Evolutionary conservation across 2,113 vertebrate species (phyloP), one percentile per base, ranked within the genome.

Genomic region (Lynx canadensis): DNA sequence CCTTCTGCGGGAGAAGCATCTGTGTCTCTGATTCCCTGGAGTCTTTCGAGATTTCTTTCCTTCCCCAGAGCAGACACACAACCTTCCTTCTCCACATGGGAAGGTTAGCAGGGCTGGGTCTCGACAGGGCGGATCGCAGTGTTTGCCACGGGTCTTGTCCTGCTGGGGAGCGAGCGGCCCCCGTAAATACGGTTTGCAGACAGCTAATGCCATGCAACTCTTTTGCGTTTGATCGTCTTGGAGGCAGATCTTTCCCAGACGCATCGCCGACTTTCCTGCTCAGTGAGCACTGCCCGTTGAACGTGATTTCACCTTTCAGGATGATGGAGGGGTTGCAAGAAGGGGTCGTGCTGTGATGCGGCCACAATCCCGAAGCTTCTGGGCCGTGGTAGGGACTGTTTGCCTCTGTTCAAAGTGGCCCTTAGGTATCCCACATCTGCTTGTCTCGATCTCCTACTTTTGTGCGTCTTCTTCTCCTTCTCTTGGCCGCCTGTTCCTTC

Each of bases 281-380:
- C 55, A 3, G 31, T 21, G 29, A 82, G 31, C 57, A 25, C 4
- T 7, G 41, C 65, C 5, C 50, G 4, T 1, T 29, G 79, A 74
- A 29, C 1, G 14, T 1, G 23, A 18, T 73, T 50, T 79, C 5
- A 41, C 73, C 57, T 57, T 45, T 60, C 19, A 4, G 83, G 87
- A 16, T 52, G 66, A 31, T 29, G 2, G 25, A 1, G 38, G 16
- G 31, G 0, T 4, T 2, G 38, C 8, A 11, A 11, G 60, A 21
- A 57, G 5, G 38, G 38, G 6, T n/a, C 2, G 23, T 27, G 10
- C 14, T 50, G 33, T n/a, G 9, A 3, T 4, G 3, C 15, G 5
- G 33, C 13, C 4, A 0, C 8, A 15, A 33, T 7, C 57, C 15
- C 1, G 2, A 25, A 7, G 38, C 71, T 38, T 25, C 45, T 16